phyloP scores from a whole-genome alignment of 2,113 vertebrate genomes.

The Zosterops lateralis region DNA sequence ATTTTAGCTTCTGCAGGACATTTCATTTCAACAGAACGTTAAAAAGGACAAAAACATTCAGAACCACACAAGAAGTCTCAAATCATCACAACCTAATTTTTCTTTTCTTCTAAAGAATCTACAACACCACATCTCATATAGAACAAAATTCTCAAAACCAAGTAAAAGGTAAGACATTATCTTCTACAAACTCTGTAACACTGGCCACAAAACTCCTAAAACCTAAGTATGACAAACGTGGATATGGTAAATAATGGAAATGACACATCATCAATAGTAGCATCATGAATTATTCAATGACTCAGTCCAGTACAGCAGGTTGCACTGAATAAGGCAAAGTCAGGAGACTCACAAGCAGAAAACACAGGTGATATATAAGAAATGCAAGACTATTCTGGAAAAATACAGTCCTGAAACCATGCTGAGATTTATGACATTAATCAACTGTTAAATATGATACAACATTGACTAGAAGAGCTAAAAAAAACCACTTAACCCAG shows the following conservation, averaged over 20 bases:
- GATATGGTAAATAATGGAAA: neutral
- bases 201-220: neutral
- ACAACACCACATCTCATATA: neutral
- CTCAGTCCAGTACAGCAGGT: neutral
- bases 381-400: neutral
- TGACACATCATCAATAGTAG: neutral
- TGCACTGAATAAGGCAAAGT: neutral
- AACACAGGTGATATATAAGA: neutral
- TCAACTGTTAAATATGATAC: neutral
- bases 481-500: neutral
- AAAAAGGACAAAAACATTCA: neutral
- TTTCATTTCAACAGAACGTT: neutral
- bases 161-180: neutral
- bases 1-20: neutral
- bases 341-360: neutral
- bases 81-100: neutral
- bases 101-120: neutral
- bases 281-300: slow-evolving; percentile 18
- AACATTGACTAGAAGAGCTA: neutral
- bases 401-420: neutral
- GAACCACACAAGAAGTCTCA: neutral
- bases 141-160: neutral
- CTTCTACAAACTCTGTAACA: neutral
- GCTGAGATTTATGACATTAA: neutral
- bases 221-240: neutral